Evolutionary conservation across 1,140 invertebrate species (phyloP).

Genomic region (Aradophagus sp.): DNA sequence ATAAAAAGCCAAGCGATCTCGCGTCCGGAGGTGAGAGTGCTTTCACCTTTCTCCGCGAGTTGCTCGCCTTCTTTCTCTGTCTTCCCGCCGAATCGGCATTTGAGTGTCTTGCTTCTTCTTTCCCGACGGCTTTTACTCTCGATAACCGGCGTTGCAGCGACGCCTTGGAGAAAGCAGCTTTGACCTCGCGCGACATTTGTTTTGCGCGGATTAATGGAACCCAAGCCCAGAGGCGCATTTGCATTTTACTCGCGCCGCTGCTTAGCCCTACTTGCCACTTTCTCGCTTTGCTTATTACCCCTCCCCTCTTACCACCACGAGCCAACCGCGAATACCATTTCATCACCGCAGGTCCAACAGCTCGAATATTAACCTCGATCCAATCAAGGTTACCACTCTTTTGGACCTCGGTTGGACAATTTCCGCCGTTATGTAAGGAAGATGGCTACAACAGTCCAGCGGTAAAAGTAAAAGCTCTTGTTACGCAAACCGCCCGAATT

Average conservation of each 20-base stretch:
- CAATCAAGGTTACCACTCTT: too few relatives aligned
- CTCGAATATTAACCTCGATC: too few relatives aligned
- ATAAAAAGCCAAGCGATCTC: conserved; percentile 54
- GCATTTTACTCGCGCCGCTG: conserved; percentile 14
- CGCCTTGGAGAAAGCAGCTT: conserved; percentile 67
- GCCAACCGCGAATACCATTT: conserved; percentile 4
- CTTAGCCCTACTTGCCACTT: conserved; percentile 16
- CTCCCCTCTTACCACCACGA: conserved; percentile 9
- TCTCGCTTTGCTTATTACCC: conserved; percentile 13
- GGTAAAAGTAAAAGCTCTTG: too few relatives aligned
- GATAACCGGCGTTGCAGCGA: conserved; percentile 60
- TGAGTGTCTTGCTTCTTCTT: conserved; percentile 56
- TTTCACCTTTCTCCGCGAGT: conserved; percentile 74
- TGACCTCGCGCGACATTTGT: conserved; percentile 53
- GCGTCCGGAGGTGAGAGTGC: conserved; percentile 68
- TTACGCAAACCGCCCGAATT: too few relatives aligned
- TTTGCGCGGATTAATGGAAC: conserved; percentile 8
- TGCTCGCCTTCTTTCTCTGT: conserved; percentile 51
- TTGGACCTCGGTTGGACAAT: too few relatives aligned
- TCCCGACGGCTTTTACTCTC: conserved; percentile 73
- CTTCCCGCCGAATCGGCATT: conserved; percentile 39
- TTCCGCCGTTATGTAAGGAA: too few relatives aligned
- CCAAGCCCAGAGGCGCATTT: conserved; percentile 5
- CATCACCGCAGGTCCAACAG: too few relatives aligned
- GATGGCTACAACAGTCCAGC: too few relatives aligned